Evolutionary conservation across 2,888 invertebrate species (phyloP), one percentile per base, ranked within the genome.

Genomic region (Operophtera brumata): DNA sequence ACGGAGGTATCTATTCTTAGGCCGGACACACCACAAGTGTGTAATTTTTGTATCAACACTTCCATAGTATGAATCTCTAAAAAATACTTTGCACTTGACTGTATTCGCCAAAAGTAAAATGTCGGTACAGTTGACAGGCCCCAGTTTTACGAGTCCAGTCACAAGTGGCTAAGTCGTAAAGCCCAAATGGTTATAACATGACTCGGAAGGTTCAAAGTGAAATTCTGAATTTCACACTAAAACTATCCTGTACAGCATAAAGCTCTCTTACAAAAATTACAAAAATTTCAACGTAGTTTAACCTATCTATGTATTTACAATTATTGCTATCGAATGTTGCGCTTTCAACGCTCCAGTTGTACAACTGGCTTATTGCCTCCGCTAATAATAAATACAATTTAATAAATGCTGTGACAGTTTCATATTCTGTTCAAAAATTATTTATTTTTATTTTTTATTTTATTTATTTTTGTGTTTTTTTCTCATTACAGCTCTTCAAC

Each of bases 211-310:
- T 67, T 79, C 69, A 66, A 69, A 70, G 85, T 73, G 86, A 90
- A 89, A 90, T 90, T 90, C 71, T 73, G 74, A 87, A 89, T 88
- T 86, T 85, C 87, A 86, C 71, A 71, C 76, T 83, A 84, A 73
- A 69, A 68, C 78, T 83, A 82, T 69, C 64, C 78, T 86, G 80
- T 86, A 87, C 84, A 88, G 84, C 83, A 82, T 86, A 89, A 88
- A 88, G 88, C 88, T 89, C 86, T 88, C 84, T 88, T 86, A 87
- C 85, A 85, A 69, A 84, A 85, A 87, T 80, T 87, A 86, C 82
- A 86, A 85, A 85, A 84, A 76, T 56, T 70, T 84, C 80, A 87
- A 87, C 86, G 75, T 86, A 85, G 87, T 86, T 89, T 87, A 87
- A 77, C 80, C 89, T 90, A 89, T 85, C 89, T 89, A 89, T 77